Base-by-base conservation (phyloP, 2,797 vertebrate species). In the Crenuchus spilurus region DNA sequence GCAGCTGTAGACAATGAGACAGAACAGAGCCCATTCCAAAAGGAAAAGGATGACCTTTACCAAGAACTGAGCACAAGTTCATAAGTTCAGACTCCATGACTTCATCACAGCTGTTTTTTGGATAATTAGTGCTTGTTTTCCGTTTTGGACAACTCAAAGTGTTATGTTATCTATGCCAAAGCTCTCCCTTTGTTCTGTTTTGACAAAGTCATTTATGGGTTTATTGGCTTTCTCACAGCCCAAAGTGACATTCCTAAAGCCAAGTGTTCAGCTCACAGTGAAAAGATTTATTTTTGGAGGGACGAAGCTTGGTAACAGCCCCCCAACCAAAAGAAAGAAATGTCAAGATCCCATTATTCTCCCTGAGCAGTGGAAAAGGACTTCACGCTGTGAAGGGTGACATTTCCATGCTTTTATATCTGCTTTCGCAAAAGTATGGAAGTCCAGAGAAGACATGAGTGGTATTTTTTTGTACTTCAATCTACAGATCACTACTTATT, bases 141-240 rank as follows among this genome's bases (percentile, higher is more conserved):
- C 6, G 0, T 61, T 9, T 41, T 24, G 37, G 4, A 14, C 11
- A 6, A 4, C 20, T 60, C 0, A 0, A 18, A 20, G 8, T 10
- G 20, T 9, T 49, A 49, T 49, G 22, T 22, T 49, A 22, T 22
- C 9, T 49, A 20, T 49, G 20, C 48, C 18, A 18, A 3, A 35
- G 3, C 8, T 3, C 33, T 35, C 33, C 33, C 8, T 18, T 18
- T 49, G 16, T 20, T 20, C n/a, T 24, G 7, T 49, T 7, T 49
- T 24, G 2, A 22, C 9, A 8, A 14, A 10, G 2, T 58, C 5
- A 6, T 39, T 41, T 18, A 60, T 8, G 5, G 57, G 31, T 39
- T 39, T 60, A 39, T n/a, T 39, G 30, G 55, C n/a, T n/a, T 61
- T 61, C 35, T 61, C 37, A 41, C 11, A 58, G 31, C 30, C 16